Percentiles rank a stretch among this genome's conserved stretches.
Evolutionary conservation across 2,888 invertebrate species (phyloP).

Genomic region (Diarsia brunnea): DNA sequence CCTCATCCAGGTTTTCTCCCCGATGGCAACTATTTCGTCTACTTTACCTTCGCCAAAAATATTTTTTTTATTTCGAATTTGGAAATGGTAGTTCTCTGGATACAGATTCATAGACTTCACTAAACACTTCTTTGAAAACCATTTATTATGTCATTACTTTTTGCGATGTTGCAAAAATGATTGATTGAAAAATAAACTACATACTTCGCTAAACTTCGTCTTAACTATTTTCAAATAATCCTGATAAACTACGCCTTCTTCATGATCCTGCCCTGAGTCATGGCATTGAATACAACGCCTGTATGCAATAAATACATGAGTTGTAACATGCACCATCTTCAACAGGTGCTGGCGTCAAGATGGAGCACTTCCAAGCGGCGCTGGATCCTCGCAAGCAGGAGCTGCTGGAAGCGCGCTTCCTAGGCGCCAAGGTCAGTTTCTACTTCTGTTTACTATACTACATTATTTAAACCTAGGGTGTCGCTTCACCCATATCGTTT

Average conservation of each 20-base stretch:
- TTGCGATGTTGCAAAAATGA: neutral
- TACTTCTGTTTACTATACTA: constrained; percentile 26
- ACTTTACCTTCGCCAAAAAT: neutral
- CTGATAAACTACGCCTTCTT: neutral
- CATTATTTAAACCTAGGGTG: constrained; percentile 16
- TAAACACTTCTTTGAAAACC: neutral
- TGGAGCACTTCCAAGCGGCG: constrained; percentile 99
- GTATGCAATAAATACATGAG: constrained; percentile 52
- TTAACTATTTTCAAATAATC: neutral
- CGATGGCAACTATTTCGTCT: too few relatives aligned
- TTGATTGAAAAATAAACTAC: neutral
- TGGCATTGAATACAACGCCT: constrained; percentile 42
- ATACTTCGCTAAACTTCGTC: neutral
- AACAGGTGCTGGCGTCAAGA: constrained; percentile 97
- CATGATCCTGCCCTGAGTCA: neutral
- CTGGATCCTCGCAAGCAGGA: constrained; percentile 99
- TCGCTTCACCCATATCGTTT: constrained; percentile 29
- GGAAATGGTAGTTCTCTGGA: neutral
- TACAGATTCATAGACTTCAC: constrained; percentile 3
- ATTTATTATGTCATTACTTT: constrained; percentile 8
- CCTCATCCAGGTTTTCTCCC: too few relatives aligned
- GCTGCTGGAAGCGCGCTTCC: constrained; percentile 99
- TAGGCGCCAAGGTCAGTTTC: constrained; percentile 97
- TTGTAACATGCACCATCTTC: constrained; percentile 73
- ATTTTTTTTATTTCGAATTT: neutral